phyloP scores from a whole-genome alignment of 2,888 invertebrate genomes.

The Meteorus colon region DNA sequence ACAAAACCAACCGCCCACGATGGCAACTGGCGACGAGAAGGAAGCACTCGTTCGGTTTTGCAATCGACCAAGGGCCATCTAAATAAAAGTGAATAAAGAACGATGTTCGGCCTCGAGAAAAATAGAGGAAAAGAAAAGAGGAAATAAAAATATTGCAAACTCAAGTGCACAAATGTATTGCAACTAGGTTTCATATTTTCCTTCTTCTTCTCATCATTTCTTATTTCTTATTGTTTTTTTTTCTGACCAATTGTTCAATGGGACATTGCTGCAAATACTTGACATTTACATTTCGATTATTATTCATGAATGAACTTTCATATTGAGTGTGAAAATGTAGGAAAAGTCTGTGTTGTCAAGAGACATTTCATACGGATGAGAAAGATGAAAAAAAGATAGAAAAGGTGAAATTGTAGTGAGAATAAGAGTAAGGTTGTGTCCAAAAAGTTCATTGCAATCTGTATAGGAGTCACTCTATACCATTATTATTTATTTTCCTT shows the following conservation, averaged over 20 bases:
- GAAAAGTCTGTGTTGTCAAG: neutral
- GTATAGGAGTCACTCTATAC: slow-evolving; percentile 38
- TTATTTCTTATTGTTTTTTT: neutral
- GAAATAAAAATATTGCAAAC: neutral
- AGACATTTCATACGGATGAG: neutral
- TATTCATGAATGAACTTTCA: slow-evolving; percentile 3
- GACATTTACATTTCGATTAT: neutral
- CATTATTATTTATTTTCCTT: slow-evolving; percentile 35
- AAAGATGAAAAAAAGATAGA: neutral
- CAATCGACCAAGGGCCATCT: slow-evolving; percentile 31
- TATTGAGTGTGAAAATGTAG: neutral
- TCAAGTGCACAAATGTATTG: neutral
- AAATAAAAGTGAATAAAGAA: slow-evolving; percentile 28
- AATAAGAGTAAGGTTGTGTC: slow-evolving; percentile 23
- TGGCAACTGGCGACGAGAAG: neutral
- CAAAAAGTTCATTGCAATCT: slow-evolving; percentile 55
- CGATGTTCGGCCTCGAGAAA: slow-evolving; percentile 26
- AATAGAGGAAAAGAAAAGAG: neutral
- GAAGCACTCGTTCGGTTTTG: slow-evolving; percentile 6
- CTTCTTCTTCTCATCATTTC: too few species aligned
- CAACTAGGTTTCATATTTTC: neutral
- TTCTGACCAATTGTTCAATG: slow-evolving; percentile 1
- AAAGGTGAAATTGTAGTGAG: slow-evolving; percentile 44
- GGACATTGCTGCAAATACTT: slow-evolving; percentile 6
- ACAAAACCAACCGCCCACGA: slow-evolving; percentile 10